Conservation (phyloP, 2,888 invertebrate species). For the Aproaerema taeniolella region DNA sequence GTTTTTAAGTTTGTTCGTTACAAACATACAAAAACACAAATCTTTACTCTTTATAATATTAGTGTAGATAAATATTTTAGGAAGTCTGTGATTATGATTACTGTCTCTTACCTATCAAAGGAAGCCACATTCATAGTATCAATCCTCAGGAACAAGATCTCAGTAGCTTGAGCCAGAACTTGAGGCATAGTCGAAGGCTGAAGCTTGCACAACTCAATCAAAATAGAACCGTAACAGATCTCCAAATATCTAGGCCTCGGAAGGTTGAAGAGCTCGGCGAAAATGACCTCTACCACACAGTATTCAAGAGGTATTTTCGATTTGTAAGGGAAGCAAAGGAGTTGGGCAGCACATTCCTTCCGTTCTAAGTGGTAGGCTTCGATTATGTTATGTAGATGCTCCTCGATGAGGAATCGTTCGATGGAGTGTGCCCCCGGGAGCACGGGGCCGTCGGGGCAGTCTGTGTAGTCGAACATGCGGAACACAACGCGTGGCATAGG, state of each 20-base stretch:
- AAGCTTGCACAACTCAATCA: slow-evolving; percentile 97
- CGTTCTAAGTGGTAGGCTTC: slow-evolving; percentile 92
- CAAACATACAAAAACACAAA: too few species aligned
- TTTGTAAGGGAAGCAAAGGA: slow-evolving; percentile 95
- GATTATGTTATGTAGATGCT: slow-evolving; percentile 95
- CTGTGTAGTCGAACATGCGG: slow-evolving; percentile 98
- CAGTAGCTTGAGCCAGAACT: slow-evolving; percentile 97
- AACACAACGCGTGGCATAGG: slow-evolving; percentile 97
- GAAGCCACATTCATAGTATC: slow-evolving; percentile 98
- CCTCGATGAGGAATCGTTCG: slow-evolving; percentile 98
- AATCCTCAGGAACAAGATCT: slow-evolving; percentile 96
- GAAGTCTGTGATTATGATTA: too few species aligned
- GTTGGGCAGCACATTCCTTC: slow-evolving; percentile 95
- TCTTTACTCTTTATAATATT: too few species aligned
- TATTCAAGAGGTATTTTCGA: slow-evolving; percentile 97
- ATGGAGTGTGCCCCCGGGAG: slow-evolving; percentile 98
- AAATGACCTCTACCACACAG: slow-evolving; percentile 98
- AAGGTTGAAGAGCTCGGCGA: slow-evolving; percentile 95
- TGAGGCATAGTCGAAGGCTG: slow-evolving; percentile 98
- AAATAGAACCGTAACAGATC: slow-evolving; percentile 94
- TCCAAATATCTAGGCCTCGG: slow-evolving; percentile 93
- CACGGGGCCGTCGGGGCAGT: slow-evolving; percentile 95
- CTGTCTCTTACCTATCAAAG: slow-evolving; percentile 94
- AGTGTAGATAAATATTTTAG: too few species aligned
- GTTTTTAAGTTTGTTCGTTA: too few species aligned